Percentiles rank a stretch among this genome's conserved stretches.
These are phyloP conservation scores for Acromyrmex echinatior DNA, from an alignment of 1,140 invertebrate species.

Conservation along the genomic window DNA sequence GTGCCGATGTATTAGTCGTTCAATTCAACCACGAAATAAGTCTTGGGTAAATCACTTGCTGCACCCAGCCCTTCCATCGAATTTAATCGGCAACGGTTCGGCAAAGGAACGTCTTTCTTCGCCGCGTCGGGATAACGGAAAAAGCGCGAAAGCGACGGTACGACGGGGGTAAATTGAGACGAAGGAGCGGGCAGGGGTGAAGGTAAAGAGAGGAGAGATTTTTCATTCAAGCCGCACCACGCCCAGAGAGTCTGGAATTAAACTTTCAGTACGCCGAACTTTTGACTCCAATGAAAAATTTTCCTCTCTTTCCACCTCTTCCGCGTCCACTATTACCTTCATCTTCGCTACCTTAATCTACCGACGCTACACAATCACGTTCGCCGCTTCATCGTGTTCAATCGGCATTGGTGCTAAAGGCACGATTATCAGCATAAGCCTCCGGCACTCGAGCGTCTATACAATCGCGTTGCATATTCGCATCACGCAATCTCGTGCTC, in stretches of 20 bases:
- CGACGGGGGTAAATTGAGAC: conserved; percentile 31
- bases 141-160: conserved; percentile 43
- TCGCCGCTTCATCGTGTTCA: conserved; percentile 29
- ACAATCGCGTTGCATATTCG: conserved; percentile 58
- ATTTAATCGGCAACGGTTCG: conserved; percentile 62
- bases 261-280: conserved; percentile 82
- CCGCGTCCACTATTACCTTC: conserved; percentile 59
- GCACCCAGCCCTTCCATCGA: conserved; percentile 47
- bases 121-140: conserved; percentile 40
- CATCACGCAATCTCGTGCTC: conserved; percentile 43
- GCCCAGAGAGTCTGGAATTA: conserved; percentile 78
- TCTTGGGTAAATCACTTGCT: conserved; percentile 15
- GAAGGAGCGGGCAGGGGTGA: background rate
- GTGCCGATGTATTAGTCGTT: conserved; percentile 54
- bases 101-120: conserved; percentile 77
- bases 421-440: conserved; percentile 50
- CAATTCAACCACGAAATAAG: conserved; percentile 57
- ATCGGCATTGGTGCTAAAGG: conserved; percentile 52
- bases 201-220: conserved; percentile 75
- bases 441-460: conserved; percentile 21
- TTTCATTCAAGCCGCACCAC: conserved; percentile 80
- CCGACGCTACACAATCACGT: background rate
- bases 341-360: conserved; percentile 56
- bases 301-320: conserved; percentile 68
- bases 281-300: conserved; percentile 82